phyloP scores from a whole-genome alignment of 2,888 invertebrate species.

The Drosophila sordidapex region DNA sequence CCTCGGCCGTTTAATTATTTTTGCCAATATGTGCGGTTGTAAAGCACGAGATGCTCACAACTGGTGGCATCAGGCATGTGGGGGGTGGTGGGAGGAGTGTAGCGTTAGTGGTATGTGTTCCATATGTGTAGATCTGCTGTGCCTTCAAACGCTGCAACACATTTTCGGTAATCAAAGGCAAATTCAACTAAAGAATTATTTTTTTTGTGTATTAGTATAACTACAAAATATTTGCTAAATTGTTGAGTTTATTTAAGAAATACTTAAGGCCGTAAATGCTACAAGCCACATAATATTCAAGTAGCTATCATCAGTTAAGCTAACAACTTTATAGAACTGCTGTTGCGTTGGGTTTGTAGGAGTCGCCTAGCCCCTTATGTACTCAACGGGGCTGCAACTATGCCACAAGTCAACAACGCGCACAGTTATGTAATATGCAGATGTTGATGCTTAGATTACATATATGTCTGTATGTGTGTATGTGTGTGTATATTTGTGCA shows the following conservation, averaged over 20 bases:
- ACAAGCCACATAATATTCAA: neutral
- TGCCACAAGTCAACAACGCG: constrained; percentile 29
- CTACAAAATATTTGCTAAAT: neutral
- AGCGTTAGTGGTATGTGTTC: neutral
- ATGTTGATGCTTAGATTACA: constrained; percentile 35
- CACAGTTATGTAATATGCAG: constrained; percentile 43
- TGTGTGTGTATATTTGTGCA: constrained; percentile 20
- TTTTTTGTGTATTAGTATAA: neutral
- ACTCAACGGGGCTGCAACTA: constrained; percentile 6
- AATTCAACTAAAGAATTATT: neutral
- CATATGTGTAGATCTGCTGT: neutral
- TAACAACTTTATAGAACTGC: neutral
- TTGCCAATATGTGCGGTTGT: constrained; percentile 31
- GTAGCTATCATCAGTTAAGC: neutral
- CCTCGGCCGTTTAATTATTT: constrained; percentile 68
- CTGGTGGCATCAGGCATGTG: neutral
- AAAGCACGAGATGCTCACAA: constrained; percentile 12
- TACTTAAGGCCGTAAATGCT: neutral
- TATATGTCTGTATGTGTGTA: neutral
- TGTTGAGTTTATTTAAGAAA: neutral
- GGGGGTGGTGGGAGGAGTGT: neutral
- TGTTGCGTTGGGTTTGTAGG: neutral
- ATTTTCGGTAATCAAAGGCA: neutral
- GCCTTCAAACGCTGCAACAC: neutral
- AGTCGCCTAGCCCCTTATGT: neutral